Percentiles rank a stretch among this genome's conserved stretches.
Conservation (phyloP, 2,797 vertebrate genomes). For the Ptychobarbus kaznakovi region DNA sequence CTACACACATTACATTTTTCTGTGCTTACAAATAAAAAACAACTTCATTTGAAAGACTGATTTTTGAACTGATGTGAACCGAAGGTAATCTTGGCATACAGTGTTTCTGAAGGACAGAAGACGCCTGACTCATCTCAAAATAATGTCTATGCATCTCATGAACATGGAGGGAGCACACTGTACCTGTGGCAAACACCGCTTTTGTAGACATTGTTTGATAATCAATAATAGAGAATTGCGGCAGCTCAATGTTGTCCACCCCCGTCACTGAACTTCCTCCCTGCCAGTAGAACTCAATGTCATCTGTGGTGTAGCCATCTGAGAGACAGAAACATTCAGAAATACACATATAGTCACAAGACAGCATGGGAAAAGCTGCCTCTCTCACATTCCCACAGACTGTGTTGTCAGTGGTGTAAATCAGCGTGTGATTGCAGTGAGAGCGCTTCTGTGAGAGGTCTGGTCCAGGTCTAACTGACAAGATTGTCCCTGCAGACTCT, state of each 20-base stretch:
- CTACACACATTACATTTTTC: too few relatives aligned
- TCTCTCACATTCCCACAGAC: conserved; percentile 35
- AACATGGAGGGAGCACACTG: neutral
- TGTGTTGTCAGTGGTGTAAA: conserved; percentile 49
- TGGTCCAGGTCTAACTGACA: conserved; percentile 44
- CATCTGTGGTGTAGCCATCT: conserved; percentile 96
- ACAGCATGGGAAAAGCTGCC: neutral
- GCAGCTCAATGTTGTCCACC: conserved; percentile 92
- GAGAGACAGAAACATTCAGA: conserved; percentile 21
- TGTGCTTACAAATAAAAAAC: too few relatives aligned
- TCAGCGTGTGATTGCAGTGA: conserved; percentile 42
- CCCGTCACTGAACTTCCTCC: conserved; percentile 89
- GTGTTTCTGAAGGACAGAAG: neutral
- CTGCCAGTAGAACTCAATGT: conserved; percentile 97
- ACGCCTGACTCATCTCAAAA: conserved; percentile 22
- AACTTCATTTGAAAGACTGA: too few relatives aligned
- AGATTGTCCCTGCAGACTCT: conserved; percentile 45
- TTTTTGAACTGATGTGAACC: neutral
- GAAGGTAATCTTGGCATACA: neutral
- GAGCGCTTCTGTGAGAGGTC: conserved; percentile 36
- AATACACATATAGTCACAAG: neutral
- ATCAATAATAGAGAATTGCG: conserved; percentile 93
- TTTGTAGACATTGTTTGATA: conserved; percentile 92
- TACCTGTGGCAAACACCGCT: conserved; percentile 94
- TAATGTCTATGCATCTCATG: conserved; percentile 7